phyloP scores from a whole-genome alignment of 2,888 invertebrate species.

The Masnerella sp. region DNA sequence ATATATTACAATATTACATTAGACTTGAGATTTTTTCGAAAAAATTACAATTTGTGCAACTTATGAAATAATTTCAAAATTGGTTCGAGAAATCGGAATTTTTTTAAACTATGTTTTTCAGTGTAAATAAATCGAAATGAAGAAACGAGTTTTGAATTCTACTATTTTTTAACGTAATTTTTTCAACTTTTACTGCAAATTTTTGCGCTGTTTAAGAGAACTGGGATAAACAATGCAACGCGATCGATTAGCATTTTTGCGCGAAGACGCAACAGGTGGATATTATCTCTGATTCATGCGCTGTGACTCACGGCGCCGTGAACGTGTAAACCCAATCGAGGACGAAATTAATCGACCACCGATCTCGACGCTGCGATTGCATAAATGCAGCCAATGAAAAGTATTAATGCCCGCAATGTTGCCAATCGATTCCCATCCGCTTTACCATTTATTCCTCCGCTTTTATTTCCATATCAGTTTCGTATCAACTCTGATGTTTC shows the following conservation, averaged over 20 bases:
- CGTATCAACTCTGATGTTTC: too few species aligned
- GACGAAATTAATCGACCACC: constrained; percentile 36
- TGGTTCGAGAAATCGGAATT: too few species aligned
- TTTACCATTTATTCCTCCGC: too few species aligned
- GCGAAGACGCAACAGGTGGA: constrained; percentile 45
- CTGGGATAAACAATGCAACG: constrained; percentile 22
- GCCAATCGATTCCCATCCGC: constrained; percentile 6
- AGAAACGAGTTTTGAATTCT: background rate
- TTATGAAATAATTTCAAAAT: too few species aligned
- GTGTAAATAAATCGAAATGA: too few species aligned
- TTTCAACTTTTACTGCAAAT: background rate
- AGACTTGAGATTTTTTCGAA: too few species aligned
- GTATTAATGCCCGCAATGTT: constrained; percentile 4
- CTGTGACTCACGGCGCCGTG: constrained; percentile 23
- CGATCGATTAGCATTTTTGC: constrained; percentile 42
- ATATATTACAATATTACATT: too few species aligned
- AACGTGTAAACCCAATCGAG: constrained; percentile 39
- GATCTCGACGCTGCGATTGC: constrained; percentile 27
- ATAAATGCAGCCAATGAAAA: constrained; percentile 20
- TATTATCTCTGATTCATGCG: constrained; percentile 25
- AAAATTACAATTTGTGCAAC: too few species aligned
- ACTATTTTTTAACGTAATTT: too few species aligned
- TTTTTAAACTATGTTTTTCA: too few species aligned
- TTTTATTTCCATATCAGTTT: too few species aligned
- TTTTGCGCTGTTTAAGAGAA: constrained; percentile 11